These are phyloP conservation scores for Sapayoa aenigma DNA, from an alignment of 2,113 vertebrate species.

Conservation along the genomic window DNA sequence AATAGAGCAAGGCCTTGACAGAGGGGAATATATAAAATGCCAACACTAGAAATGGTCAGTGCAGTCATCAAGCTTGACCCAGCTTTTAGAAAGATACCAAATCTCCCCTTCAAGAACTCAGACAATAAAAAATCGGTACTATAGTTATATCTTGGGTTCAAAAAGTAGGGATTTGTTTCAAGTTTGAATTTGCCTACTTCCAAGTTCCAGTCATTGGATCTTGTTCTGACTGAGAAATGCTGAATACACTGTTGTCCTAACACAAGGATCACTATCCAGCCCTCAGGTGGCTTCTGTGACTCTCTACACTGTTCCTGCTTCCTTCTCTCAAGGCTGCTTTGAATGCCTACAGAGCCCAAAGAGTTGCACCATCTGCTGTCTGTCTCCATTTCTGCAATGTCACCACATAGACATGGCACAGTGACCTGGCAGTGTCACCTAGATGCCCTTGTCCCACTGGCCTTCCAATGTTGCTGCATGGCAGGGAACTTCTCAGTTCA, in stretches of 20 bases:
- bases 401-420: neutral
- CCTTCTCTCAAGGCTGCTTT: neutral
- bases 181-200: neutral
- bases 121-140: neutral
- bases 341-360: neutral
- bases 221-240: neutral
- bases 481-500: neutral
- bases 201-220: neutral
- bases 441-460: neutral
- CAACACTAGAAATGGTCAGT: neutral
- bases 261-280: neutral
- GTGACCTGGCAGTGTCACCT: neutral
- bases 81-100: neutral
- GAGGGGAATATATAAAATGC: neutral
- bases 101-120: neutral
- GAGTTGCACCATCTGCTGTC: neutral
- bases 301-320: neutral
- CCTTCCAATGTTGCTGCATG: fast-evolving
- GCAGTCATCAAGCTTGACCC: neutral
- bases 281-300: neutral
- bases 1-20: neutral
- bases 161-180: neutral
- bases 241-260: fast-evolving
- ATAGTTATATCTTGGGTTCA: neutral
- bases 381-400: neutral